These are phyloP conservation scores for Cactoblastis cactorum DNA, from an alignment of 2,888 invertebrate genomes.

Conservation along the genomic window DNA sequence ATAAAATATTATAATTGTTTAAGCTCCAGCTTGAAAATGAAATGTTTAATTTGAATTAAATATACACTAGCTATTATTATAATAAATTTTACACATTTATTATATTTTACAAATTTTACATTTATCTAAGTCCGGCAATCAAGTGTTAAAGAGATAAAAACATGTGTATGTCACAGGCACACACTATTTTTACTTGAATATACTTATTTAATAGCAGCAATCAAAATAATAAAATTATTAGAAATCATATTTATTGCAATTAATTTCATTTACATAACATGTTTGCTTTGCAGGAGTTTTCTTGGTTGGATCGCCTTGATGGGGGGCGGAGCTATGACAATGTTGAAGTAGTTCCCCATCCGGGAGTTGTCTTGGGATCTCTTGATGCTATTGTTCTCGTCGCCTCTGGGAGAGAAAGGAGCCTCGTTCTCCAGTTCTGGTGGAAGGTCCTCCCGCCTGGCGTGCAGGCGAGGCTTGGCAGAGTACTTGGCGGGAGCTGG, in stretches of 20 bases:
- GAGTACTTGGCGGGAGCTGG: constrained; percentile 30
- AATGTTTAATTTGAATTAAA: too few relatives aligned
- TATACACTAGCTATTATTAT: too few relatives aligned
- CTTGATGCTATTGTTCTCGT: constrained; percentile 35
- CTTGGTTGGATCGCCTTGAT: constrained; percentile 65
- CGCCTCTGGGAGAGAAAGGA: constrained; percentile 31
- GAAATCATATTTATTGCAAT: constrained; percentile 18
- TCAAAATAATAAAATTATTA: background rate
- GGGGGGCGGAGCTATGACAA: constrained; percentile 70
- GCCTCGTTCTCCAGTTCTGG: constrained; percentile 40
- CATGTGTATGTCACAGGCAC: too few relatives aligned
- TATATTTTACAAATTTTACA: too few relatives aligned
- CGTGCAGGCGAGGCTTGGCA: constrained; percentile 31
- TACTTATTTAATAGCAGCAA: too few relatives aligned
- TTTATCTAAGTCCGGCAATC: too few relatives aligned
- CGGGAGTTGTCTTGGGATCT: constrained; percentile 55
- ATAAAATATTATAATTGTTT: too few relatives aligned
- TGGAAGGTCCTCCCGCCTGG: constrained; percentile 38
- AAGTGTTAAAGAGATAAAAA: too few relatives aligned
- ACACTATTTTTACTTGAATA: too few relatives aligned
- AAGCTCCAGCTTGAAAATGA: too few relatives aligned
- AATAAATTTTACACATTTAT: too few relatives aligned
- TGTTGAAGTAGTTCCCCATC: constrained; percentile 74
- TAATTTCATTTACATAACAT: constrained; percentile 24
- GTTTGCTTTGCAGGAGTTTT: constrained; percentile 50